Evolutionary conservation across 2,888 invertebrate species (phyloP).

Genomic region (Cataglyphis altisquamis): DNA sequence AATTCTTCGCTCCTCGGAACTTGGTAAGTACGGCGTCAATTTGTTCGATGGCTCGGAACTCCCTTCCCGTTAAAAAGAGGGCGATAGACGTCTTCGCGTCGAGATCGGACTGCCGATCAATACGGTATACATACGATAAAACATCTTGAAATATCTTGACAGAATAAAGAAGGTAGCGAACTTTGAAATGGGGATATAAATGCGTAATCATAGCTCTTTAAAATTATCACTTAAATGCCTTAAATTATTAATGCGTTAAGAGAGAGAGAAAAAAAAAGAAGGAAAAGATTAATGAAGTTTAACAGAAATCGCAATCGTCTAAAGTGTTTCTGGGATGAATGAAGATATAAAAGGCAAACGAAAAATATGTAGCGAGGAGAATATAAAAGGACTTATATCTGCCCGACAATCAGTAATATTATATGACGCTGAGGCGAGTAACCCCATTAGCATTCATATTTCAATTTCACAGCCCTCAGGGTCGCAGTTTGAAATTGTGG

Average conservation of each 20-base stretch:
- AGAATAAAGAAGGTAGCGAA: constrained; percentile 10
- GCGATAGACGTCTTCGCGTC: constrained; percentile 41
- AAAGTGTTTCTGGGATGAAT: not conserved
- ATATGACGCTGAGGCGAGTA: constrained; percentile 72
- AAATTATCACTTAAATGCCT: constrained; percentile 8
- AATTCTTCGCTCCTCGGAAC: constrained; percentile 55
- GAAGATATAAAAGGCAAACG: constrained; percentile 26
- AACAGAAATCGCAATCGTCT: not conserved
- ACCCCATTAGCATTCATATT: constrained; percentile 81
- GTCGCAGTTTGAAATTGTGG: constrained; percentile 60
- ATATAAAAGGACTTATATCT: constrained; percentile 58
- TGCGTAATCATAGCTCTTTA: not conserved
- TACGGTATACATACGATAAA: constrained; percentile 31
- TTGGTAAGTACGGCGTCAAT: constrained; percentile 56
- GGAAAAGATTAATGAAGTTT: not conserved
- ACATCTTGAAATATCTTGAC: constrained; percentile 35
- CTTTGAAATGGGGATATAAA: not conserved
- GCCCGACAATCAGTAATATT: constrained; percentile 75
- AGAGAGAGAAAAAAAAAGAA: not conserved
- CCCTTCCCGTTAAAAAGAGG: constrained; percentile 49
- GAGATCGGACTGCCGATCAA: constrained; percentile 50
- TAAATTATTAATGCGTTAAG: not conserved
- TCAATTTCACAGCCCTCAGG: constrained; percentile 78
- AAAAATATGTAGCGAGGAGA: constrained; percentile 52
- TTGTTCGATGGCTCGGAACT: constrained; percentile 54